Conservation (phyloP, 2,888 invertebrate genomes). For the Boloria selene region DNA sequence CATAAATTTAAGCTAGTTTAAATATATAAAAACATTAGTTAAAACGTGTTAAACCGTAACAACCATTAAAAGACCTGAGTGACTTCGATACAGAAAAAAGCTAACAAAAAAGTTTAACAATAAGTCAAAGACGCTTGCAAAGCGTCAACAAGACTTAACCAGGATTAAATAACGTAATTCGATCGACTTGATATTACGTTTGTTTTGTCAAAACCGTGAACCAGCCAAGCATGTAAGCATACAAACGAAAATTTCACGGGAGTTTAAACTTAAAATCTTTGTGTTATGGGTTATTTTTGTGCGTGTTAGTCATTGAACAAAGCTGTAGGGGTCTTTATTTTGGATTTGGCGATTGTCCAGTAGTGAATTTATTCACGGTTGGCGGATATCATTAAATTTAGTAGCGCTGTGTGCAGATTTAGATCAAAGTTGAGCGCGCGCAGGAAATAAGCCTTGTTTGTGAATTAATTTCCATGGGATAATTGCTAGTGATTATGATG, state of each 20-base stretch:
- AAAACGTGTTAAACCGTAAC: too few species aligned
- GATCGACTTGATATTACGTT: constrained; percentile 1
- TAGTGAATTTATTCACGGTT: constrained; percentile 54
- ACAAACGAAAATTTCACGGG: neutral
- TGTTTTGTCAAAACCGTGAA: constrained; percentile 13
- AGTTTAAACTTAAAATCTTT: neutral
- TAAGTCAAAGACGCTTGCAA: constrained; percentile 17
- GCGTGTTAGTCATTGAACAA: neutral
- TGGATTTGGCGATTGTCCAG: constrained; percentile 51
- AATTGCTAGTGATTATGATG: neutral
- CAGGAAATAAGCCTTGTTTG: constrained; percentile 27
- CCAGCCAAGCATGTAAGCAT: constrained; percentile 2
- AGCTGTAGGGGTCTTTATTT: constrained; percentile 26
- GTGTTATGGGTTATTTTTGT: constrained; percentile 3
- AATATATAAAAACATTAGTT: too few species aligned
- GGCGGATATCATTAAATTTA: constrained; percentile 59
- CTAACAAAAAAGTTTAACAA: neutral
- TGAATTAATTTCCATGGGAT: constrained; percentile 5
- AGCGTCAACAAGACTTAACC: constrained; percentile 26
- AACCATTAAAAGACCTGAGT: too few species aligned
- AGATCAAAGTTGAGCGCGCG: constrained; percentile 46
- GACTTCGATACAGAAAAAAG: too few species aligned
- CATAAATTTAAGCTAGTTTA: too few species aligned
- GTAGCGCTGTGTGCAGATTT: constrained; percentile 46
- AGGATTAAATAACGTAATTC: constrained; percentile 22